Base-by-base conservation (phyloP, 2,888 invertebrate genomes). In the Eubasilissa splendida region DNA sequence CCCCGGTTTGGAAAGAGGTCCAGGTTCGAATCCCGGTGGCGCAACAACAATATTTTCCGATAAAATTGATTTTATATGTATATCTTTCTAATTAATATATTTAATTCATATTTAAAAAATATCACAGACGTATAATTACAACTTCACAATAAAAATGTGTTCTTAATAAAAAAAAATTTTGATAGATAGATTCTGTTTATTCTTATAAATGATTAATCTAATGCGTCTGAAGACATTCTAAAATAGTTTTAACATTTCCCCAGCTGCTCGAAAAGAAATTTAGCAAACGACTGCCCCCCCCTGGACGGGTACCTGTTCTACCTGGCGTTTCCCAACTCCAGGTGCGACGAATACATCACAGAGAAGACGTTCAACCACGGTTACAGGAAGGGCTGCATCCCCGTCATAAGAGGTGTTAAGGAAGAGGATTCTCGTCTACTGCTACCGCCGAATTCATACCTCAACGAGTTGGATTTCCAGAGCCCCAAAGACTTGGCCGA, bases 301-400 rank as follows among this genome's bases (percentile, higher is more conserved):
- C 86, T 94, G 65, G 87, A 89, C 0, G 85, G 89, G 10, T 95
- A 94, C 86, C 88, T 93, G 84, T 95, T 95, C 86, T 94, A 94
- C 85, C 86, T 95, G 66, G 91, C 93, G 0, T 92, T 95, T 84
- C 95, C 95, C 86, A 95, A 95, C 85, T 91, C 93, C 0, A 91
- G 92, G 84, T 95, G 95, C 85, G 88, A 89, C 7, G 93, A 94
- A 85, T 95, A 95, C 85, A 87, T 95, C 70, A 94, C 94, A 0
- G 95, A 95, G 85, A 95, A 95, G 86, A 86, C 92, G 0, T 95
- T 92, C 87, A 92, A 93, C 89, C 91, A 94, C 84, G 93, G 92
- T 0, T 94, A 92, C 84, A 85, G 87, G 2, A 94, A 93, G 86
- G 90, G 91, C n/a, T 89, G 93, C 0, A 91, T 94, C 52, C 94